These are phyloP conservation scores for Dryobota labecula DNA, from an alignment of 2,888 invertebrate species.

Conservation along the genomic window DNA sequence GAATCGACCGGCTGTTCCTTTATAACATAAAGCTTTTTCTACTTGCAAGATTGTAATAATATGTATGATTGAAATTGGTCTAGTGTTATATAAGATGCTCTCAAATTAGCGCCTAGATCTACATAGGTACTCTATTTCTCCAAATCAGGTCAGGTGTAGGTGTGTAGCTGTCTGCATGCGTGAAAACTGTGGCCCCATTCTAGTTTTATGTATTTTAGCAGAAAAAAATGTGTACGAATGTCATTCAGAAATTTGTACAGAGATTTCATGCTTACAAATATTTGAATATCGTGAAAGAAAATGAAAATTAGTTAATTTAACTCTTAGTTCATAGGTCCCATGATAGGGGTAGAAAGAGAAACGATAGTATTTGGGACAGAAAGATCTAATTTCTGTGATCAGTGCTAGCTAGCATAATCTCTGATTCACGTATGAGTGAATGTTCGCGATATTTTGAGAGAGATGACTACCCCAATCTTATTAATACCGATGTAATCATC, in stretches of 20 bases:
- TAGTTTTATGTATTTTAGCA: not conserved
- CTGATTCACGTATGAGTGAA: constrained; percentile 52
- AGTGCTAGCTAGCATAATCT: constrained; percentile 19
- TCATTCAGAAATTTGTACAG: constrained; percentile 4
- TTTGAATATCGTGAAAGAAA: not conserved
- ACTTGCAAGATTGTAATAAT: too few species aligned
- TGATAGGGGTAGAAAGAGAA: not conserved
- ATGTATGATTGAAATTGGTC: not conserved
- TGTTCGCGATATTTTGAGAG: constrained; percentile 50
- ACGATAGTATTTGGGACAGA: not conserved
- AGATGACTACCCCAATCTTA: constrained; percentile 47
- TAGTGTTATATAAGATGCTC: not conserved
- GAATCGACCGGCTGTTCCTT: too few species aligned
- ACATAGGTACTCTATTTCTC: constrained; percentile 28
- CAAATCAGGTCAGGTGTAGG: constrained; percentile 49
- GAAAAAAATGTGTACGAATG: not conserved
- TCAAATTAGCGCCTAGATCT: constrained; percentile 11
- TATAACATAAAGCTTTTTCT: too few species aligned
- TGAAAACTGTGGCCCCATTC: constrained; percentile 42
- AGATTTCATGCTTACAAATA: not conserved
- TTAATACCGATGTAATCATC: constrained; percentile 53
- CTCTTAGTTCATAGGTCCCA: not conserved
- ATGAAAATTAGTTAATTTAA: not conserved
- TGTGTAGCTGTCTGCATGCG: constrained; percentile 12
- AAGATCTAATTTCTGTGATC: constrained; percentile 11